These are phyloP conservation scores for Homarus americanus DNA, from an alignment of 1,140 invertebrate genomes.

Conservation along the genomic window DNA sequence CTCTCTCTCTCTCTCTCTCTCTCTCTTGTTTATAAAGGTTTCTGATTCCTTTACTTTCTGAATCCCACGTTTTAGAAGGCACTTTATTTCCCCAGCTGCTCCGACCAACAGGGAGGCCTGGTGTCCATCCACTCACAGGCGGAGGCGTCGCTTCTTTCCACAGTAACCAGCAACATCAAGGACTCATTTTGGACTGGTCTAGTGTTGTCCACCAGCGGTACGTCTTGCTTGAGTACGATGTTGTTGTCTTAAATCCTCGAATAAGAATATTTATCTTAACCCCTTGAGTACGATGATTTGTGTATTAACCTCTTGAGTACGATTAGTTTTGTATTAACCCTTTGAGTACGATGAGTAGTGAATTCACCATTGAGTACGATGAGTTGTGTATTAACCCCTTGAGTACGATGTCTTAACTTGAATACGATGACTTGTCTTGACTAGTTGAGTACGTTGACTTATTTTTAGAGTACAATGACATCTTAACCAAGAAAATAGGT, in stretches of 20 bases:
- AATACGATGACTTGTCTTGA: not conserved
- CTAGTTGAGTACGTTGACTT: not conserved
- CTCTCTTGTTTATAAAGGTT: no score
- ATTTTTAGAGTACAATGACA: no score
- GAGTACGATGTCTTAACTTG: no score
- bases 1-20: no score
- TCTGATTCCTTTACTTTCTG: no score
- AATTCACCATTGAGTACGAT: not conserved
- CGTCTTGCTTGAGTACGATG: not conserved
- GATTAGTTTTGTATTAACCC: not conserved
- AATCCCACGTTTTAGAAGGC: no score
- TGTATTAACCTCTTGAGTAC: not conserved
- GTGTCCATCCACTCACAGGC: constrained; percentile 59
- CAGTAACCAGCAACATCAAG: not conserved
- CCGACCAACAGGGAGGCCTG: constrained; percentile 30
- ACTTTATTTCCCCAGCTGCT: constrained; percentile 48
- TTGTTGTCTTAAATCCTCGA: not conserved
- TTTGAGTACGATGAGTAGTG: no score
- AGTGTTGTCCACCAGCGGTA: not conserved
- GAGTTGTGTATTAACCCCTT: not conserved
- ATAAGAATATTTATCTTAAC: no score
- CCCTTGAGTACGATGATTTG: no score
- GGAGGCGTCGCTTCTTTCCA: constrained; percentile 20
- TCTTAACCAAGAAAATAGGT: no score
- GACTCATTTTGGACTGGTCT: constrained; percentile 52